A percentile compares a stretch with the other conserved stretches of the same genome.
Conservation (phyloP, 2,113 vertebrate genomes). For the Morone saxatilis region DNA sequence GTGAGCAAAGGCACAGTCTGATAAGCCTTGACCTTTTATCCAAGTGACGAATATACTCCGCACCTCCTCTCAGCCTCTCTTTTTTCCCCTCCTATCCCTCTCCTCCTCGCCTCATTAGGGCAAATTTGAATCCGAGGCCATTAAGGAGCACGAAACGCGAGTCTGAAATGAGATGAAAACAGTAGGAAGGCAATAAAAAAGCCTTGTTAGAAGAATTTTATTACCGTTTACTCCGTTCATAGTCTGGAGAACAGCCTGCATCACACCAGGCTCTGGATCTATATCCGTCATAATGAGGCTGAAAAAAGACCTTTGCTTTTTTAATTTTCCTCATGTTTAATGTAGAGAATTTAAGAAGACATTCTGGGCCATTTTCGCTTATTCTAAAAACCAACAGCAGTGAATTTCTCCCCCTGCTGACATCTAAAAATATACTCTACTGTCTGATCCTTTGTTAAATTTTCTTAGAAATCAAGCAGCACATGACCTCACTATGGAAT, state of each 20-base stretch:
- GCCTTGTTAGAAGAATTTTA: slow-evolving; percentile 78
- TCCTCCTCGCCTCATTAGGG: slow-evolving; percentile 60
- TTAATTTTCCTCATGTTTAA: slow-evolving; percentile 54
- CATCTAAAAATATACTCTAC: slow-evolving; percentile 12
- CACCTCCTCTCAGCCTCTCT: neutral
- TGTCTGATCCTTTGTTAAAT: neutral
- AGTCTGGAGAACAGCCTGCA: slow-evolving; percentile 61
- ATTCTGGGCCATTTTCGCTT: slow-evolving; percentile 36
- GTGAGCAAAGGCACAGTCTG: neutral
- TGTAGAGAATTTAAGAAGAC: slow-evolving; percentile 43
- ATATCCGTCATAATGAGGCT: slow-evolving; percentile 35
- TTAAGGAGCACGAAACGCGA: slow-evolving; percentile 57
- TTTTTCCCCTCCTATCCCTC: neutral
- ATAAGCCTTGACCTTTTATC: slow-evolving; percentile 52
- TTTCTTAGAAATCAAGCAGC: slow-evolving; percentile 29
- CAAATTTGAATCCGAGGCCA: slow-evolving; percentile 62
- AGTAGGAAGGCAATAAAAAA: slow-evolving; percentile 76
- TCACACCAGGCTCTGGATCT: slow-evolving; percentile 59
- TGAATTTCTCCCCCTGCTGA: slow-evolving; percentile 22
- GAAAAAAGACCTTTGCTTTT: slow-evolving; percentile 37
- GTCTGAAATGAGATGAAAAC: slow-evolving; percentile 73
- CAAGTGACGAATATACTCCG: neutral
- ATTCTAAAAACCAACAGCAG: slow-evolving; percentile 48
- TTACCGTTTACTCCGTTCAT: slow-evolving; percentile 61
- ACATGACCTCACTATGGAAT: slow-evolving; percentile 1